Base-by-base conservation (phyloP, 1,140 invertebrate species). In the Epicauta chinensis region DNA sequence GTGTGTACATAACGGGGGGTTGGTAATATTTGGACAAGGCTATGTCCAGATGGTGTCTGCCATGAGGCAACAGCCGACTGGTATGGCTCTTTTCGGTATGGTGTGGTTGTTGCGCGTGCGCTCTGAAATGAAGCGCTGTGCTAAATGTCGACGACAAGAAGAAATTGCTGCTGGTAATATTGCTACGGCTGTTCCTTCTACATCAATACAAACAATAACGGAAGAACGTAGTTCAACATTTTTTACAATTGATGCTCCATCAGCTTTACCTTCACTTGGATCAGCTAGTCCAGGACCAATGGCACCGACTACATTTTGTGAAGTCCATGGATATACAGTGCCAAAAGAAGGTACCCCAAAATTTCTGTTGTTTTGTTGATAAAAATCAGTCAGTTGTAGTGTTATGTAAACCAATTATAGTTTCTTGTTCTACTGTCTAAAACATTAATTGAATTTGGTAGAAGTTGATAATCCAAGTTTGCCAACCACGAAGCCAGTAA, bases 61-160 rank as follows among this genome's bases (percentile, higher is more conserved):
- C 55, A 68, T 68, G 66, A 65, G 50, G 60, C 56, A 55, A 39
- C 53, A 54, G 16, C 47, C 52, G 16, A 31, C 46, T 43, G 53
- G 56, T 72, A 88, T 88, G 85, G 86, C 86, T 76, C 81, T 89
- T 58, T 89, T 89, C 77, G 86, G 85, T 71, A 84, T 88, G 81
- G 83, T 87, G 73, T 87, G 85, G 85, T 74, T 88, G 69, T 73
- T 87, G 69, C 81, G 84, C 56, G 79, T 87, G 69, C 82, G 84
- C 67, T 80, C 83, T 53, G 83, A 85, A 68, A 80, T 86, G 70
- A 83, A 81, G 68, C 78, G 81, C 42, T 85, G 82, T 69, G 77
- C 81, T 36, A 81, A 82, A 57, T 85, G 82, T 70, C 75, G 76
- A 47, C 78, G 78, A 58, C 79, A 80, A 56, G 75, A 79, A 41